Percentiles rank a stretch among this genome's conserved stretches.
These are phyloP conservation scores for Lutraria lutraria DNA, from an alignment of 2,888 invertebrate species.

Conservation along the genomic window DNA sequence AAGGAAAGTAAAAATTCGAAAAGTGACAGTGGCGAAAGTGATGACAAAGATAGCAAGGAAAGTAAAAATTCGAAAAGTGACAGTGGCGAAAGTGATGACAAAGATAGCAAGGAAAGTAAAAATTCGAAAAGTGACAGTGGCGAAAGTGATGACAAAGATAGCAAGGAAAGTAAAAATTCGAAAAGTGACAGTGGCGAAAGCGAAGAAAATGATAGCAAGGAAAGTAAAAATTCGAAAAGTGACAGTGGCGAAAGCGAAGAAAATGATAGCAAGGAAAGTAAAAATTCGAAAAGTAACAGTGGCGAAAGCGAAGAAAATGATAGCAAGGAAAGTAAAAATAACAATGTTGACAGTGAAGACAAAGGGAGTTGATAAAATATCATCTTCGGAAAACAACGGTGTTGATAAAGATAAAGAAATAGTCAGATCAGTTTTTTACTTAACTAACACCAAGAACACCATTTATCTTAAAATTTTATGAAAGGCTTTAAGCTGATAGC, in stretches of 20 bases:
- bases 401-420: too few relatives aligned
- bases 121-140: background rate
- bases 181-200: background rate
- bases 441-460: too few relatives aligned
- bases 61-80: too few relatives aligned
- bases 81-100: too few relatives aligned
- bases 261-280: background rate
- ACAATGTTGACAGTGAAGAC: background rate
- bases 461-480: too few relatives aligned
- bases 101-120: too few relatives aligned
- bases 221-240: background rate
- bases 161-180: background rate
- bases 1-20: background rate
- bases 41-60: background rate
- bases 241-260: background rate
- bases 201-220: background rate
- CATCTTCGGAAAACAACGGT: background rate
- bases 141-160: background rate
- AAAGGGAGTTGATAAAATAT: background rate
- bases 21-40: background rate
- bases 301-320: background rate
- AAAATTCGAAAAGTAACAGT: background rate
- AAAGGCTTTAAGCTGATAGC: too few relatives aligned
- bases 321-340: background rate
- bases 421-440: too few relatives aligned